Base-by-base conservation (phyloP, 2,888 invertebrate genomes). In the Zeuzera pyrina region DNA sequence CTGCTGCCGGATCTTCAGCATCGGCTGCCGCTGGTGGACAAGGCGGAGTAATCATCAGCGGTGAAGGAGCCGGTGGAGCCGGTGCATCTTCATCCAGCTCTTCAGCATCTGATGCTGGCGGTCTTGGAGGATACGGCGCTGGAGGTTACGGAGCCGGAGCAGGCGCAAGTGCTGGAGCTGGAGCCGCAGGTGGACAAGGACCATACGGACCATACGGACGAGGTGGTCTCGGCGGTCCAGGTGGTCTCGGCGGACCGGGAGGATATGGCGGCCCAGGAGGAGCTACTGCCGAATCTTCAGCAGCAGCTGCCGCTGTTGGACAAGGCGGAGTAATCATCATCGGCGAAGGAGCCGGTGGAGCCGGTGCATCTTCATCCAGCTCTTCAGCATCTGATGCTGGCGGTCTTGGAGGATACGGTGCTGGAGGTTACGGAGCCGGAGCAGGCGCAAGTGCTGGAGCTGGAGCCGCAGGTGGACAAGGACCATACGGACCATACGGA, bases 111-210 rank as follows among this genome's bases (percentile, higher is more conserved):
- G 14, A 25, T 2, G 15, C 29, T 8, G 31, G 16, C 6, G 23
- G 30, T 3, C 36, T 33, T 13, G 31, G 21, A 11, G 23, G 27
- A 22, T 19, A 31, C 28, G 2, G 14, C n/a, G 33, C 12, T 4
- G 26, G 15, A 27, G 27, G 13, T n/a, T n/a, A n/a, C 6, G 15
- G 2, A 2, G 15, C 32, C 16, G 33, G 31, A 10, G 15, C 34
- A 12, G 36, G 28, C 15, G 33, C 22, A 6, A 35, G 31, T 16
- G 29, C 30, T 13, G 32, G 35, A 6, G 35, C 32, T 2, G 12
- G 29, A 2, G 28, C 29, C n/a, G 31, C 19, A 2, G 21, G 29
- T 3, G 39, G 34, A n/a, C 33, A 24, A 11, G 26, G 30, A 15
- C 13, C 34, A 23, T 3, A 15, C 11, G 34, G 34, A 29, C 28